phyloP scores from a whole-genome alignment of 2,888 invertebrate species.

The Palloptera scutellata region DNA sequence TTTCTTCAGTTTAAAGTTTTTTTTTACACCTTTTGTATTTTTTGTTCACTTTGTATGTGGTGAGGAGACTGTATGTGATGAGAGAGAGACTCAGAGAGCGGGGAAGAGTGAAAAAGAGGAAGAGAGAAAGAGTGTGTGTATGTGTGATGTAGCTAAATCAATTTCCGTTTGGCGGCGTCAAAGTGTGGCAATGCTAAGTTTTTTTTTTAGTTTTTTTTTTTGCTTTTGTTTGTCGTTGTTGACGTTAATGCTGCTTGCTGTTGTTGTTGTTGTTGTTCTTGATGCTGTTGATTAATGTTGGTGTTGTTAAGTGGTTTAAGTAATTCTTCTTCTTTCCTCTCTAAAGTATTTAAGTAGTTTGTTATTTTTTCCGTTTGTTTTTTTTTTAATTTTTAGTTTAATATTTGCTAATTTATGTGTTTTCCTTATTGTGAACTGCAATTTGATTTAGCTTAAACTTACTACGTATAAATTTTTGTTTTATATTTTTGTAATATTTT shows the following conservation, averaged over 20 bases:
- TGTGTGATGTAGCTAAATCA: too few relatives aligned
- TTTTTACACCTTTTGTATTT: neutral
- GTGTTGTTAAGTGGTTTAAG: slow-evolving; percentile 6
- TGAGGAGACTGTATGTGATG: too few relatives aligned
- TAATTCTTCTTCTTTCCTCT: too few relatives aligned
- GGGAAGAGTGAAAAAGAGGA: too few relatives aligned
- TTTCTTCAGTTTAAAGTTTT: neutral
- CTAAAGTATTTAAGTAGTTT: too few relatives aligned
- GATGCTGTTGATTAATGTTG: slow-evolving; percentile 19
- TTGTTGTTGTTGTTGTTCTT: slow-evolving; percentile 17
- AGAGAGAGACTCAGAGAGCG: too few relatives aligned
- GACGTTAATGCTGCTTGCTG: neutral
- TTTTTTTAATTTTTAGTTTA: slow-evolving; percentile 23
- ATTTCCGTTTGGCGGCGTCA: too few relatives aligned
- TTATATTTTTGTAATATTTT: slow-evolving; percentile 29
- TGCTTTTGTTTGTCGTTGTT: too few relatives aligned
- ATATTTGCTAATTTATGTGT: slow-evolving; percentile 26
- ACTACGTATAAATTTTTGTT: slow-evolving; percentile 20
- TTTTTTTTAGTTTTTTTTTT: slow-evolving; percentile 8
- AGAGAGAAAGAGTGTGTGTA: too few relatives aligned
- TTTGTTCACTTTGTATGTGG: neutral
- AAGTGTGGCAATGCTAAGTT: neutral
- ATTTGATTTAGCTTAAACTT: too few relatives aligned
- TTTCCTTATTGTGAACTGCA: neutral
- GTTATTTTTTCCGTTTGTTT: neutral